Conservation (phyloP, 2,113 vertebrate species). For the Eulacestoma nigropectus region DNA sequence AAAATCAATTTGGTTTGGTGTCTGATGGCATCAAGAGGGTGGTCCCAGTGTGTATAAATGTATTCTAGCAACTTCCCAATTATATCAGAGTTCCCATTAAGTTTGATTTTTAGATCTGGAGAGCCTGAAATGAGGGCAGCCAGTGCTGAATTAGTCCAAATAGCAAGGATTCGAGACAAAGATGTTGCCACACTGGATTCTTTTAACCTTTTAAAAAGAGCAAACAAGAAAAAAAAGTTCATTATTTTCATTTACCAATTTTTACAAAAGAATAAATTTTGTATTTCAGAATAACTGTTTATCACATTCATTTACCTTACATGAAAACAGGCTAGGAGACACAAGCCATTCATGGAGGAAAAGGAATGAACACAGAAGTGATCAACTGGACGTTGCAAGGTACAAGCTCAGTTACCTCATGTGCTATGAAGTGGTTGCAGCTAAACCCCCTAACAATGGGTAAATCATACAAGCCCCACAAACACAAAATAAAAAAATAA, state of each 20-base stretch:
- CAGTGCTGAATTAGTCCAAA: conserved; percentile 86
- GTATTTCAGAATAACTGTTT: neutral
- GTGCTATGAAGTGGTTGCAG: neutral
- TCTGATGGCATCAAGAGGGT: conserved; percentile 89
- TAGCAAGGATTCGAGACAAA: conserved; percentile 81
- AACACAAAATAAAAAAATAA: neutral
- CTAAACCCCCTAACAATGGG: neutral
- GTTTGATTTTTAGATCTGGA: conserved; percentile 59
- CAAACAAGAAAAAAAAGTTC: neutral
- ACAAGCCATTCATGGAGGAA: neutral
- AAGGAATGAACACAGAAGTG: neutral
- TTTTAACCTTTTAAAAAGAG: conserved; percentile 77
- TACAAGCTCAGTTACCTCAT: neutral
- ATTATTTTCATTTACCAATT: neutral
- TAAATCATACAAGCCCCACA: neutral
- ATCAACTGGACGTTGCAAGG: neutral
- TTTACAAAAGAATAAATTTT: neutral
- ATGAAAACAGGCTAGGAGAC: neutral
- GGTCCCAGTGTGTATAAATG: conserved; percentile 92
- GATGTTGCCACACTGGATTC: conserved; percentile 86
- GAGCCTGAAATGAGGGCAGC: conserved; percentile 71
- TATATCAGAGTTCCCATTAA: conserved; percentile 75
- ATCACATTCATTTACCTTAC: neutral
- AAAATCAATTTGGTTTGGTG: conserved; percentile 90
- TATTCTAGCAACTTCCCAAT: conserved; percentile 81